These are phyloP conservation scores for Serripes groenlandicus DNA, from an alignment of 2,888 invertebrate genomes.

Conservation along the genomic window DNA sequence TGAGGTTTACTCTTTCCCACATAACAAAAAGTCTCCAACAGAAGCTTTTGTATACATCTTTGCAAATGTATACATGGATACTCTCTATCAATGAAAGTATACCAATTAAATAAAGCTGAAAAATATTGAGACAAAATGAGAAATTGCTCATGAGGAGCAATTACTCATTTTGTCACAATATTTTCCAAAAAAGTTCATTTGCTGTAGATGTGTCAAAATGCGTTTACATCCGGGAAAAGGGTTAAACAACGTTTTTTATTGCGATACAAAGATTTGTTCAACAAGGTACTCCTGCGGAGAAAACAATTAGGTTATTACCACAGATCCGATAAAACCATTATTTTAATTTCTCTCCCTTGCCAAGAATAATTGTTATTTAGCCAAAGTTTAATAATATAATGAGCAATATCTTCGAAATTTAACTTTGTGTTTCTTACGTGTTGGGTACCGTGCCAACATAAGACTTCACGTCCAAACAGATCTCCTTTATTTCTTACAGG, in stretches of 20 bases:
- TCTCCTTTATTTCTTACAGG: background rate
- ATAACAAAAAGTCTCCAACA: too few species aligned
- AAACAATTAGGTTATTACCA: background rate
- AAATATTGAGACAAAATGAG: too few species aligned
- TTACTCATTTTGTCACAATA: too few species aligned
- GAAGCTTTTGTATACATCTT: too few species aligned
- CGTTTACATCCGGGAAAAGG: background rate
- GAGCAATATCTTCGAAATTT: constrained; percentile 32
- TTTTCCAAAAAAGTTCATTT: too few species aligned
- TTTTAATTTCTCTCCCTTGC: constrained; percentile 25
- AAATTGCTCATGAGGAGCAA: too few species aligned
- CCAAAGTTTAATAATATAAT: constrained; percentile 52
- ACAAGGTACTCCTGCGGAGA: too few species aligned
- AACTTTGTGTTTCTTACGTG: constrained; percentile 1
- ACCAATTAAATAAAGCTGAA: too few species aligned
- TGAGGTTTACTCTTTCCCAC: too few species aligned
- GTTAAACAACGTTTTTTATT: too few species aligned
- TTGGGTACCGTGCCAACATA: background rate
- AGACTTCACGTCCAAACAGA: background rate
- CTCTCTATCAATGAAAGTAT: too few species aligned
- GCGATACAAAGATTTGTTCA: background rate
- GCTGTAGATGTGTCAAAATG: background rate
- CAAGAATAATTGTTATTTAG: constrained; percentile 29
- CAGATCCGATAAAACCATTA: constrained; percentile 11
- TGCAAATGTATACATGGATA: too few species aligned